These are phyloP conservation scores for Holothuria glaberrima DNA, from an alignment of 35 echinoderm and acorn worm species.

Conservation along the genomic window DNA sequence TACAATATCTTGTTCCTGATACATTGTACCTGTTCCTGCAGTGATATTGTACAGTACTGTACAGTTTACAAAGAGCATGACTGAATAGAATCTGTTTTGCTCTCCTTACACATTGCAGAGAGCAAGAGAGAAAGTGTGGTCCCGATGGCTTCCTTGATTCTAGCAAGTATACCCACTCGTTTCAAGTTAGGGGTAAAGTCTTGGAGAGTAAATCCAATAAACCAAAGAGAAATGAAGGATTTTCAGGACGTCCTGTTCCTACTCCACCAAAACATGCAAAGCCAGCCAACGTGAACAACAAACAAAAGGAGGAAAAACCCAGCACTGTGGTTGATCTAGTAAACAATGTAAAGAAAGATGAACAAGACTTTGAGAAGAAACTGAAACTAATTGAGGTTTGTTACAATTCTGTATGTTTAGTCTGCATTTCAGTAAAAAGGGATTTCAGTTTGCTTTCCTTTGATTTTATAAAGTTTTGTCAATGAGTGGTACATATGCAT, in stretches of 20 bases:
- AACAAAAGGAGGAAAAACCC: slow-evolving; percentile 10
- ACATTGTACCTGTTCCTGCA: no score
- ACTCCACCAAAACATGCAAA: slow-evolving; percentile 25
- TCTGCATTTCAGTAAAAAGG: no score
- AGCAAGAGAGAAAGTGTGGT: slow-evolving; percentile 94
- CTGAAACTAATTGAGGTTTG: slow-evolving; percentile 93
- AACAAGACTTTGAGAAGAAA: slow-evolving; percentile 79
- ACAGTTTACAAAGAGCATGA: no score
- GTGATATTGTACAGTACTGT: no score
- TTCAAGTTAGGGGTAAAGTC: slow-evolving; percentile 90
- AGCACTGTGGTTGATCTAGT: slow-evolving; percentile 79
- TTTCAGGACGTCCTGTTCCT: background rate
- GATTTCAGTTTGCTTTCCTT: no score
- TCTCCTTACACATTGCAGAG: slow-evolving; percentile 51
- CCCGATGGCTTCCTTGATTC: slow-evolving; percentile 96
- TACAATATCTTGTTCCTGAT: no score
- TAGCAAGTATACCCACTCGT: slow-evolving; percentile 92
- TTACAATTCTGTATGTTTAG: no score
- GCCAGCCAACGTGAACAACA: background rate
- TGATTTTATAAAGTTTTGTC: no score
- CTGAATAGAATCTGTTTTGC: no score
- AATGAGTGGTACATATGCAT: no score
- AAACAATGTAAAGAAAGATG: slow-evolving; percentile 70
- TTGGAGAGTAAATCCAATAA: slow-evolving; percentile 80
- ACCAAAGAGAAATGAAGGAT: slow-evolving; percentile 56